Evolutionary conservation across 1,140 invertebrate species (phyloP).

Genomic region (Drosophila ogumai): DNA sequence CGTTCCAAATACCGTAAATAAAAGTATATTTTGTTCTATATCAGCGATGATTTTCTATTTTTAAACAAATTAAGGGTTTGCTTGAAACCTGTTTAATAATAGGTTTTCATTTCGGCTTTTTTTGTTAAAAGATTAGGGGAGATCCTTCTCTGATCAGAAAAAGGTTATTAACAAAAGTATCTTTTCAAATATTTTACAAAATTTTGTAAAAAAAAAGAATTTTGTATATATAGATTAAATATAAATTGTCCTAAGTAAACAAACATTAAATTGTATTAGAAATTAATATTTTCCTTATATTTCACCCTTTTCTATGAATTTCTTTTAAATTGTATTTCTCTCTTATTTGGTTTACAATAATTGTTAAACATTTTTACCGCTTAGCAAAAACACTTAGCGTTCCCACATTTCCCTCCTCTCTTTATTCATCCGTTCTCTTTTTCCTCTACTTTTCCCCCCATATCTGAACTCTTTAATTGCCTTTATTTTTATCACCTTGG

Average conservation of each 20-base stretch:
- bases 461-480: slow-evolving; percentile 39
- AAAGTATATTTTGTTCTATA: slow-evolving; percentile 11
- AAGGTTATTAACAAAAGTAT: too few species aligned
- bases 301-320: not conserved
- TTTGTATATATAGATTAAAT: not conserved
- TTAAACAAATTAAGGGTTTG: not conserved
- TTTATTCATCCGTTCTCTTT: slow-evolving; percentile 1
- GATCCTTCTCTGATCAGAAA: not conserved
- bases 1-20: slow-evolving; percentile 69
- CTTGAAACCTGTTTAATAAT: not conserved
- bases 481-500: slow-evolving; percentile 47
- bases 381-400: slow-evolving; percentile 18
- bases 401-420: not conserved
- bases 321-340: not conserved
- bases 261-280: too few species aligned
- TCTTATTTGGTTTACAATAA: slow-evolving; percentile 1
- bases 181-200: not conserved
- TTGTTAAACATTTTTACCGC: slow-evolving; percentile 9
- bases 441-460: not conserved
- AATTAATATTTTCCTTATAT: not conserved
- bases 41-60: not conserved
- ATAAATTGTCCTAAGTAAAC: not conserved
- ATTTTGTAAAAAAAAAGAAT: not conserved
- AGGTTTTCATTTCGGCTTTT: too few species aligned
- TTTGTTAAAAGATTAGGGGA: too few species aligned